These are phyloP conservation scores for Lepisosteus oculatus DNA, from an alignment of 2,113 vertebrate genomes.

Conservation along the genomic window DNA sequence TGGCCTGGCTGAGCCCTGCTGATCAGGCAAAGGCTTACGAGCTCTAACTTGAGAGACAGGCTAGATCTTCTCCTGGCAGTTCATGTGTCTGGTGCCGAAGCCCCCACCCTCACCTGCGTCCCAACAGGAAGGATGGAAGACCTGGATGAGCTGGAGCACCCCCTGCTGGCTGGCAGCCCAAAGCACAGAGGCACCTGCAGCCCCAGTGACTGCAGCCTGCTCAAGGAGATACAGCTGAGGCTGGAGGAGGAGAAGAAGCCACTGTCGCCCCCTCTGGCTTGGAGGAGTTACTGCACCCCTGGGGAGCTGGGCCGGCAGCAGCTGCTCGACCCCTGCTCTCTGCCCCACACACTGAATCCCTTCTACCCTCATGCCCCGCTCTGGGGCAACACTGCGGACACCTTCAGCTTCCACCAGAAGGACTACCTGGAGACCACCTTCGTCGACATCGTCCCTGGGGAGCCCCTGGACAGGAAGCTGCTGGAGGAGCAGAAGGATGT, in stretches of 20 bases:
- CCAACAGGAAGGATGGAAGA: constrained; percentile 53
- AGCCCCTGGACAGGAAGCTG: constrained; percentile 64
- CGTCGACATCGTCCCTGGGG: constrained; percentile 65
- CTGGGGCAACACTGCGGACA: constrained; percentile 56
- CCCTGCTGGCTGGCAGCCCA: constrained; percentile 57
- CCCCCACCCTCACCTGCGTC: constrained; percentile 22
- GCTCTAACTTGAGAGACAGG: constrained; percentile 15
- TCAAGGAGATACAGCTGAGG: constrained; percentile 56
- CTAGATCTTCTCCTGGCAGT: constrained; percentile 20
- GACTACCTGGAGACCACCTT: constrained; percentile 75
- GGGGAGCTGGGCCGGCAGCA: constrained; percentile 61
- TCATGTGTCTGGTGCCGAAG: constrained; percentile 39
- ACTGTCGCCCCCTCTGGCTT: constrained; percentile 52
- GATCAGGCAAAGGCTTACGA: constrained; percentile 25
- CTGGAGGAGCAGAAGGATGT: constrained; percentile 61
- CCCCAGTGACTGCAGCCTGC: constrained; percentile 32
- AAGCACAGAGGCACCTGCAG: constrained; percentile 27
- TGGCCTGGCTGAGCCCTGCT: not conserved
- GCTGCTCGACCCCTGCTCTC: constrained; percentile 63
- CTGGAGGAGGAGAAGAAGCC: constrained; percentile 58
- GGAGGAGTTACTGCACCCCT: constrained; percentile 57
- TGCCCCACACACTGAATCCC: constrained; percentile 59
- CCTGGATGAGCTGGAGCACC: constrained; percentile 67
- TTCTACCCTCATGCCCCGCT: constrained; percentile 57
- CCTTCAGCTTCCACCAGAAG: constrained; percentile 55